Conservation (phyloP, 2,113 vertebrate genomes). For the Emydura subglobosa region DNA sequence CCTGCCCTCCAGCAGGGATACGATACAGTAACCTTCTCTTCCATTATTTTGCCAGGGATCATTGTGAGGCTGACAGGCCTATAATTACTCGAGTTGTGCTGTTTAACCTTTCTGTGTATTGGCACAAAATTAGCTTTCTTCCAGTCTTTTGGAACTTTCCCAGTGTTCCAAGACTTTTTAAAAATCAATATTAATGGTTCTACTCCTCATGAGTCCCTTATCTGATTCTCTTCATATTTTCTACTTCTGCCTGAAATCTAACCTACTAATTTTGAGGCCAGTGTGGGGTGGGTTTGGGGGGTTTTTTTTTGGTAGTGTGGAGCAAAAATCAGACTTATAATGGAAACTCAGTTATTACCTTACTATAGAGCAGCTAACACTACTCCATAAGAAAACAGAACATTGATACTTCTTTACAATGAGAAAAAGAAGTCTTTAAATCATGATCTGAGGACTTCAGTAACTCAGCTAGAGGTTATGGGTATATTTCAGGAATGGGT, state of each 20-base stretch:
- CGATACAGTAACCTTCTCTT: background rate
- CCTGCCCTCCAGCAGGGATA: too few species aligned
- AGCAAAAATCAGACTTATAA: rapidly evolving
- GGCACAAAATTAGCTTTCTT: background rate
- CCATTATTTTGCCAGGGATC: background rate
- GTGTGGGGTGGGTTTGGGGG: background rate
- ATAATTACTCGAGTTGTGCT: background rate
- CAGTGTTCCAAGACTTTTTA: background rate
- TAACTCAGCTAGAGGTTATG: background rate
- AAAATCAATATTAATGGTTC: background rate
- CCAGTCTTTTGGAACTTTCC: background rate
- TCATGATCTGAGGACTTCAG: background rate
- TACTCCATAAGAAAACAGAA: background rate
- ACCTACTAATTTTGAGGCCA: background rate
- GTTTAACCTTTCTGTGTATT: background rate
- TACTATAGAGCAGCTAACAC: background rate
- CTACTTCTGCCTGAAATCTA: background rate
- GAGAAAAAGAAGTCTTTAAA: background rate
- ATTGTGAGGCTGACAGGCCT: background rate
- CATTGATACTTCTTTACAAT: background rate
- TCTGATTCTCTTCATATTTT: background rate
- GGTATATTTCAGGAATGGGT: background rate
- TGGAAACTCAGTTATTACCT: background rate
- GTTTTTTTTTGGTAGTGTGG: background rate
- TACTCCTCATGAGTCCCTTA: background rate